Conservation (phyloP, 1,140 invertebrate species). For the Macrosteles quadrilineatus region DNA sequence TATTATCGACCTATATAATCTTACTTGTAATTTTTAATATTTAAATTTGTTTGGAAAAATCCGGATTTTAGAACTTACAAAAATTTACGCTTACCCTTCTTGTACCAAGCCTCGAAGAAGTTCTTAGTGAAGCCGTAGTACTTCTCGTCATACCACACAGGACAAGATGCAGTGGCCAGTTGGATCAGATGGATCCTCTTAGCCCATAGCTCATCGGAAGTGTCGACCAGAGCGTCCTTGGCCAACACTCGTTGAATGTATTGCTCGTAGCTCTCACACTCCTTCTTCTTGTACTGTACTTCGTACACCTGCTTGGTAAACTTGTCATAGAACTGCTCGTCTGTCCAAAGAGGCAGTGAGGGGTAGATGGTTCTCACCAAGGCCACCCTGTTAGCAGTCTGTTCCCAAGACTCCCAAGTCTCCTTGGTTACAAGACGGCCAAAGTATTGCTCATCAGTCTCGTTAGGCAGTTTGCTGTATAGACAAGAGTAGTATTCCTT, state of each 20-base stretch:
- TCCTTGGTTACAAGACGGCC: not conserved
- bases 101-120: not conserved
- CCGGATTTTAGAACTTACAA: too few species aligned
- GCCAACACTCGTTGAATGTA: not conserved
- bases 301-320: not conserved
- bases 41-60: too few species aligned
- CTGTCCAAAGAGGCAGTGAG: not conserved
- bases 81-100: not conserved
- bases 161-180: not conserved
- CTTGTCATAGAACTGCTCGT: not conserved
- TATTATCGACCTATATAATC: too few species aligned
- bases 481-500: not conserved
- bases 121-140: not conserved
- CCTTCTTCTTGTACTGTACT: not conserved
- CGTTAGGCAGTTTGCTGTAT: not conserved
- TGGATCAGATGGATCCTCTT: not conserved
- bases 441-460: constrained; percentile 9
- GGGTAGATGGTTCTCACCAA: not conserved
- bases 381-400: not conserved
- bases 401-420: not conserved
- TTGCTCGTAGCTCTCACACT: not conserved
- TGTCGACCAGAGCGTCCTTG: not conserved
- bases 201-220: not conserved
- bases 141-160: not conserved
- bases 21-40: too few species aligned